A percentile compares a stretch with the other conserved stretches of the same genome.
These are phyloP conservation scores for Eonycteris spelaea DNA, from an alignment of 2,113 vertebrate genomes.

Conservation along the genomic window DNA sequence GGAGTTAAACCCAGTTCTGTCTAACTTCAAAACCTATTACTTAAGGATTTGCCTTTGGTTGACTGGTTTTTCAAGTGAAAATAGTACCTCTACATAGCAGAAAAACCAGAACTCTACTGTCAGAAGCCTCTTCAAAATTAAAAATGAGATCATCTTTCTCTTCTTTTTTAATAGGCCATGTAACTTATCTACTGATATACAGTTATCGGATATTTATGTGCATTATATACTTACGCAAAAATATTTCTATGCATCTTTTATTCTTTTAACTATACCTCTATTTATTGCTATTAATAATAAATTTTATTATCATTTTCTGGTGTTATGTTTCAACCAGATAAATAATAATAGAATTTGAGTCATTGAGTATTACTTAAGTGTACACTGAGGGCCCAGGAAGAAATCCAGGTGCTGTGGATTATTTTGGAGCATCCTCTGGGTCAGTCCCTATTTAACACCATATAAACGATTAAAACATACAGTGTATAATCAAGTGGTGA, in stretches of 20 bases:
- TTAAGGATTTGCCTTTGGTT: constrained; percentile 35
- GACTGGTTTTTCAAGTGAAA: constrained; percentile 45
- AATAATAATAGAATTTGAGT: background rate
- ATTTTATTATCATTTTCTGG: background rate
- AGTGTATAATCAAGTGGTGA: background rate
- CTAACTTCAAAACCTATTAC: constrained; percentile 38
- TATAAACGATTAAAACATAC: background rate
- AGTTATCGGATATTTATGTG: background rate
- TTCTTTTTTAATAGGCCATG: background rate
- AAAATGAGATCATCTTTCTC: background rate
- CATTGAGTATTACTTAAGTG: background rate
- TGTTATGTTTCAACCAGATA: background rate
- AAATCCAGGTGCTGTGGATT: background rate
- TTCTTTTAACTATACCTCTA: background rate
- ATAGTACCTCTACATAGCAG: background rate
- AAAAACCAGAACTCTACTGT: background rate
- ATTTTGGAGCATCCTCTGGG: background rate
- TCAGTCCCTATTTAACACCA: background rate
- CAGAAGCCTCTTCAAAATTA: background rate
- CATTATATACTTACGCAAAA: background rate
- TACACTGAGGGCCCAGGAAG: background rate
- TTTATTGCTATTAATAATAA: background rate
- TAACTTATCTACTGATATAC: background rate
- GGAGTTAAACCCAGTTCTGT: background rate
- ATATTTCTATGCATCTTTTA: background rate